phyloP scores from a whole-genome alignment of 2,888 invertebrate genomes.

The Sinodicranocentrus sp. region DNA sequence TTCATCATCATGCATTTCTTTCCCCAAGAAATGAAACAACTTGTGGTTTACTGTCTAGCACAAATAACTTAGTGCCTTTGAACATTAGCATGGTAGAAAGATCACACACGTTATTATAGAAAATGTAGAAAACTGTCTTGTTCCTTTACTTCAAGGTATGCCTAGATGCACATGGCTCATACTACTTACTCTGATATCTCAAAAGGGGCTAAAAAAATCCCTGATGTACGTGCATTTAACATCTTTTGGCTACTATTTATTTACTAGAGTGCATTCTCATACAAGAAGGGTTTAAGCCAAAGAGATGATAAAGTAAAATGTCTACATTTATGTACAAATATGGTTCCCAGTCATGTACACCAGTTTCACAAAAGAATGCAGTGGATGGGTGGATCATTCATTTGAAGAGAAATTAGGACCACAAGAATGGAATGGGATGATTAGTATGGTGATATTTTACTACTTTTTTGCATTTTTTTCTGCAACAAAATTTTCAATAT shows the following conservation, averaged over 20 bases:
- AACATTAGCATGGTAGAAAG: slow-evolving; percentile 21
- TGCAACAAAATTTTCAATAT: neutral
- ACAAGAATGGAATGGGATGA: neutral
- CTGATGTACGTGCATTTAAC: too few species aligned
- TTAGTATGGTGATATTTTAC: neutral
- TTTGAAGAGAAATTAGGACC: slow-evolving; percentile 14
- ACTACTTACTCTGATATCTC: too few species aligned
- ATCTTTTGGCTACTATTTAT: too few species aligned
- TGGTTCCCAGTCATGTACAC: neutral
- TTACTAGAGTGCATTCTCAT: too few species aligned
- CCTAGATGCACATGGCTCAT: too few species aligned
- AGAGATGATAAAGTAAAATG: neutral
- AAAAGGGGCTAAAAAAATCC: too few species aligned
- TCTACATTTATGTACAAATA: neutral
- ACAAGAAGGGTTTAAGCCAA: too few species aligned
- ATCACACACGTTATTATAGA: slow-evolving; percentile 27
- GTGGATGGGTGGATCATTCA: slow-evolving; percentile 26
- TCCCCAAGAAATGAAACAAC: slow-evolving; percentile 42
- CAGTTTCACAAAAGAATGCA: neutral
- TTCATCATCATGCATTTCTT: slow-evolving; percentile 35
- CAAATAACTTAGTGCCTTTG: slow-evolving; percentile 22
- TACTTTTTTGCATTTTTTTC: neutral
- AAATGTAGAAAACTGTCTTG: neutral
- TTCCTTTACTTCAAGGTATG: slow-evolving; percentile 1
- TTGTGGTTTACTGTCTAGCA: slow-evolving; percentile 33